These are phyloP conservation scores for Tribolium madens DNA, from an alignment of 1,140 invertebrate species.

Conservation along the genomic window DNA sequence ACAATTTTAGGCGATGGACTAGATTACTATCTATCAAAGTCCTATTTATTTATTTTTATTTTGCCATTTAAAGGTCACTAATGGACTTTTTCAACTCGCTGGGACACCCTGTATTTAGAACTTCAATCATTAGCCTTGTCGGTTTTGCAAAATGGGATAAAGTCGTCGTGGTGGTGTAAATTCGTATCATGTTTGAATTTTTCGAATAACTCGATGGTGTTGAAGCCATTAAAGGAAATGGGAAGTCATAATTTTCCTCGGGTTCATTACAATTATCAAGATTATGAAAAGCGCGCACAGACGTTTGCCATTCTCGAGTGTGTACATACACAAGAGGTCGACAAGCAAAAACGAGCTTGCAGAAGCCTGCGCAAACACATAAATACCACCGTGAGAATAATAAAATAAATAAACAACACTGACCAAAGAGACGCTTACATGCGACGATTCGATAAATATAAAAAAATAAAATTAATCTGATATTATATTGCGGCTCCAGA, in stretches of 20 bases:
- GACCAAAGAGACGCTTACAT: conserved; percentile 38
- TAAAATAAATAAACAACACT: conserved; percentile 25
- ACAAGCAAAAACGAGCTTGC: conserved; percentile 1
- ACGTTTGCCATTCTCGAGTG: not conserved
- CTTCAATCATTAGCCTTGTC: not conserved
- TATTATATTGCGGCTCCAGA: conserved; percentile 36
- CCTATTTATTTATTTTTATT: too few species aligned
- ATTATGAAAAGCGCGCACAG: conserved; percentile 29
- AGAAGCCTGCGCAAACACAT: conserved; percentile 38
- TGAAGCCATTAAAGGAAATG: not conserved
- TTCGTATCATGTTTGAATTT: not conserved
- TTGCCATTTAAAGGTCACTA: too few species aligned
- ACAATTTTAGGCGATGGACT: too few species aligned
- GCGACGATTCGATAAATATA: conserved; percentile 40
- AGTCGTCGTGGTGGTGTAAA: not conserved
- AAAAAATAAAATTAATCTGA: conserved; percentile 38
- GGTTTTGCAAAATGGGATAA: not conserved
- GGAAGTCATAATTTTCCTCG: conserved; percentile 14
- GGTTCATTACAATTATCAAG: conserved; percentile 43
- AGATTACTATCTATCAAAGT: too few species aligned
- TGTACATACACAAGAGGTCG: conserved; percentile 5
- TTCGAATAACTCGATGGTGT: not conserved
- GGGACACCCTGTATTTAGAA: too few species aligned
- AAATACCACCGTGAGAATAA: conserved; percentile 12
- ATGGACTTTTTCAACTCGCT: too few species aligned